Evolutionary conservation across 2,888 invertebrate genomes (phyloP).

Genomic region (Xestia rhomboidea): DNA sequence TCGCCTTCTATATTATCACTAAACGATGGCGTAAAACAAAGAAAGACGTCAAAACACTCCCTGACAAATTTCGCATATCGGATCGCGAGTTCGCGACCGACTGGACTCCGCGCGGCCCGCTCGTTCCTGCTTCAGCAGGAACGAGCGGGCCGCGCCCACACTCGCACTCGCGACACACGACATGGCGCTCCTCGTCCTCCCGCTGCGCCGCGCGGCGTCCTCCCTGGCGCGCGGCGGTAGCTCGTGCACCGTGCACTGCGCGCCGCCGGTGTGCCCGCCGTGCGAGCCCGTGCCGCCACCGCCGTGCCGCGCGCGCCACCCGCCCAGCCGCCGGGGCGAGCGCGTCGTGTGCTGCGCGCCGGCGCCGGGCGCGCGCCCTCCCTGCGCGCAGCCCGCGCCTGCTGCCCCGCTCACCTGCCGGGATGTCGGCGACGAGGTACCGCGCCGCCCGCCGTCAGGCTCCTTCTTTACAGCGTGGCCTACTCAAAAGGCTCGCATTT

Average conservation of each 20-base stretch:
- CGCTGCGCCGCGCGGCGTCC: not conserved
- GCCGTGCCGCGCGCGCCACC: slow-evolving; percentile 1
- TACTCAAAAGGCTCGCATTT: not conserved
- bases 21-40: too few relatives aligned
- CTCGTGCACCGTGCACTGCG: not conserved
- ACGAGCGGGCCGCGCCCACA: slow-evolving; percentile 20
- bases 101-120: slow-evolving; percentile 3
- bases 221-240: slow-evolving; percentile 4
- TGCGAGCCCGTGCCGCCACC: slow-evolving; percentile 11
- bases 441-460: too few relatives aligned
- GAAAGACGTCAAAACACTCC: too few relatives aligned
- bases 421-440: slow-evolving; percentile 24
- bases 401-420: slow-evolving; percentile 53
- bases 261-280: not conserved
- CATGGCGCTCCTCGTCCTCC: slow-evolving; percentile 41
- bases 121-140: not conserved
- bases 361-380: slow-evolving; percentile 66
- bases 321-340: not conserved
- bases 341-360: slow-evolving; percentile 72
- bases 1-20: too few relatives aligned
- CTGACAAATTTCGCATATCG: too few relatives aligned
- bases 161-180: slow-evolving; percentile 21
- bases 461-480: not conserved
- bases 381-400: slow-evolving; percentile 57
- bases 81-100: slow-evolving; percentile 12